phyloP scores from a whole-genome alignment of 2,797 vertebrate species.

The Buceros bicornis region DNA sequence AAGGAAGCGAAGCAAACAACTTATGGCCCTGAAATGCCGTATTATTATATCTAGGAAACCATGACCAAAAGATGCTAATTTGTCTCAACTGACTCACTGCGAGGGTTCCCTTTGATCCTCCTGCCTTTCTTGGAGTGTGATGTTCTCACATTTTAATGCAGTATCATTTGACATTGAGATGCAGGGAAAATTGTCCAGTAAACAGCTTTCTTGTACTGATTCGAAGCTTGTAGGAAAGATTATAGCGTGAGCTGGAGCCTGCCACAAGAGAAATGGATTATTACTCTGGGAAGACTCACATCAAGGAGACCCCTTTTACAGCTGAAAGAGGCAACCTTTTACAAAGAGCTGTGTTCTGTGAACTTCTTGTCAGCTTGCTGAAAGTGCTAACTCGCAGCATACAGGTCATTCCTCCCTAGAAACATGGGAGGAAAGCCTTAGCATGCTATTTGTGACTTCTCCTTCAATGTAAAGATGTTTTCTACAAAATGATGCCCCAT shows the following conservation, averaged over 20 bases:
- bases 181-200: slow-evolving; percentile 2
- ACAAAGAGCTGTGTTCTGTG: slow-evolving; percentile 25
- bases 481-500: not conserved
- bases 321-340: slow-evolving; percentile 45
- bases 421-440: not conserved
- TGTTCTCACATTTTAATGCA: slow-evolving; percentile 39
- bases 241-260: slow-evolving; percentile 11
- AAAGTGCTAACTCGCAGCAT: slow-evolving; percentile 60
- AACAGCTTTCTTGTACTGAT: slow-evolving; percentile 43
- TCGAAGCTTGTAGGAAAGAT: slow-evolving; percentile 55
- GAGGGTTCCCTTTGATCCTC: slow-evolving; percentile 25
- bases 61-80: slow-evolving; percentile 72
- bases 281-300: slow-evolving; percentile 56
- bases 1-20: slow-evolving; percentile 46
- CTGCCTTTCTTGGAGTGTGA: slow-evolving; percentile 21
- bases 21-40: slow-evolving; percentile 31
- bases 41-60: slow-evolving; percentile 65
- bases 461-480: not conserved
- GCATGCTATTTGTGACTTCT: not conserved
- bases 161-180: slow-evolving; percentile 36
- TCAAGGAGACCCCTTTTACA: slow-evolving; percentile 46
- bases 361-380: slow-evolving; percentile 43
- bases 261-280: slow-evolving; percentile 42
- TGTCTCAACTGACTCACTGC: slow-evolving; percentile 16
- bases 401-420: slow-evolving; percentile 20